Evolutionary conservation across 1,140 invertebrate species (phyloP), one percentile per base, ranked within the genome.

Genomic region (Anastrepha ludens): DNA sequence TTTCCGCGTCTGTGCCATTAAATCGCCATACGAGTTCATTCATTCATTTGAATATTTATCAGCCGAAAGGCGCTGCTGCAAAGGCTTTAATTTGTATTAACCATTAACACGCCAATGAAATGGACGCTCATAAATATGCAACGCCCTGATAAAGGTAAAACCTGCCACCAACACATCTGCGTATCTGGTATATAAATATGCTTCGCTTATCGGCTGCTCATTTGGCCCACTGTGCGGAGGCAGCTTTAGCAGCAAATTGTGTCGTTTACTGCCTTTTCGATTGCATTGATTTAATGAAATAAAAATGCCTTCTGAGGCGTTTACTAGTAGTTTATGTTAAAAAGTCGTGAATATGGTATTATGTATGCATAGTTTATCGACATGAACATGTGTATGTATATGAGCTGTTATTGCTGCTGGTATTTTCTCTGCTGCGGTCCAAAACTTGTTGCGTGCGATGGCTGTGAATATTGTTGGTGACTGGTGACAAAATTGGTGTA

Each of bases 21-120:
- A 81, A 55, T 81, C 47, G 7, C 6, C 44, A 29, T 81, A 81
- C 44, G 74, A 81, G 74, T 81, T 81, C 47, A 81, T 81, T 81
- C 74, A 50, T 81, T 81, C 74, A 81, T 81, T 81, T 81, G 74
- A 81, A 55, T 55, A 81, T 81, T 81, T 81, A 55, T 58, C 74
- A 81, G 74, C 47, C 74, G 47, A 55, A 81, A 81, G 55, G 50
- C 74, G 47, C 41, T 17, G 44, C 47, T n/a, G 74, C 74, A 81
- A n/a, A 55, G 74, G 55, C 74, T 55, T 81, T 55, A 50, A 81
- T 81, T 81, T 81, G 44, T 81, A 55, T 81, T 20, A 81, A 81
- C 44, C 74, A 81, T 81, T 81, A 55, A 81, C 74, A 55, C 74
- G 74, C 74, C 74, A 81, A 81, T 13, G 20, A n/a, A 81, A 50